Percentiles rank a stretch among this genome's conserved stretches.
phyloP scores from a whole-genome alignment of 2,113 vertebrate species.

The Coregonus clupeaformis region DNA sequence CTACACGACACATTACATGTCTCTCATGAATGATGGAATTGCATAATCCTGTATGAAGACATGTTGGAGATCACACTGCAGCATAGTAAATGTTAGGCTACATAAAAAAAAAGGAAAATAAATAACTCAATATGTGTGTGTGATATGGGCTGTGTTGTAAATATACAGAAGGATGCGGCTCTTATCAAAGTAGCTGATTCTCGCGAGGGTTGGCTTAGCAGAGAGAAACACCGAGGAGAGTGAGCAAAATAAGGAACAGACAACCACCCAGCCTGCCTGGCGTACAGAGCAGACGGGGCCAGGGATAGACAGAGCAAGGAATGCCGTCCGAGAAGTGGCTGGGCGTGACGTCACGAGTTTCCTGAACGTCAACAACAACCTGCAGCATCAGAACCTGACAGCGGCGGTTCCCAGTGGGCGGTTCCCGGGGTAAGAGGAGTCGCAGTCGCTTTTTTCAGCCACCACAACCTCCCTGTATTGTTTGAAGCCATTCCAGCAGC shows the following conservation, averaged over 20 bases:
- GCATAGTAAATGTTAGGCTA: too few species aligned
- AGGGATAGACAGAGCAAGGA: conserved; percentile 19
- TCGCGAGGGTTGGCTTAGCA: conserved; percentile 67
- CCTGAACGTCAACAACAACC: conserved; percentile 80
- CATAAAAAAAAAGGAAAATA: too few species aligned
- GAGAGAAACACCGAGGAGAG: conserved; percentile 38
- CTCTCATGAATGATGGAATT: too few species aligned
- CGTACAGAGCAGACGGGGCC: conserved; percentile 13
- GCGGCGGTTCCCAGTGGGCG: conserved; percentile 26
- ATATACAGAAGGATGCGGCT: too few species aligned
- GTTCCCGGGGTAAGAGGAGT: too few species aligned
- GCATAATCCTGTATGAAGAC: too few species aligned
- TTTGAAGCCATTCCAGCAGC: background rate
- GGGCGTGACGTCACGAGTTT: conserved; percentile 79
- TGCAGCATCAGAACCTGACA: conserved; percentile 47
- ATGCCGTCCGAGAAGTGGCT: conserved; percentile 51
- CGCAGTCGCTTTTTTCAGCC: background rate
- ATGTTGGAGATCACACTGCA: too few species aligned
- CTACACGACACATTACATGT: too few species aligned
- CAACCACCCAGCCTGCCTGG: conserved; percentile 21
- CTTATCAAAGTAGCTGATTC: conserved; percentile 27
- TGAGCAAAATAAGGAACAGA: conserved; percentile 21
- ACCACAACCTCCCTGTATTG: background rate
- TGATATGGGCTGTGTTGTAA: too few species aligned
- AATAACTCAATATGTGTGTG: too few species aligned